Evolutionary conservation across 2,797 vertebrate genomes (phyloP), one percentile per base, ranked within the genome.

Genomic region (Siniperca scherzeri): DNA sequence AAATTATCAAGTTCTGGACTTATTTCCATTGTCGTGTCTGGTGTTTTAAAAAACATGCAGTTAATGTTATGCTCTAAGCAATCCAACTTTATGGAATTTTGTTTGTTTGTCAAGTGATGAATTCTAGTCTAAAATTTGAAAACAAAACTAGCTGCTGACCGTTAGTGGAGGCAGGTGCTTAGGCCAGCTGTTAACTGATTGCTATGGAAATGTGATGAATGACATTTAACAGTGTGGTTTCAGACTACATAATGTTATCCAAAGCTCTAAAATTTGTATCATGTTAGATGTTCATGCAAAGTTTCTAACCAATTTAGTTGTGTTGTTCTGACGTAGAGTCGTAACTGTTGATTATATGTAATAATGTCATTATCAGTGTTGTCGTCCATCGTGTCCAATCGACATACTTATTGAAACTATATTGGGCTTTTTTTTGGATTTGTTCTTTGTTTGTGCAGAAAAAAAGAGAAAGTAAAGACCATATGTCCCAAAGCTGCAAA

Each of bases 171-270:
- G 38, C 62, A 48, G 22, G 19, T 69, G 53, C 33, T 25, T 11
- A 5, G 55, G 9, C 33, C 70, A 73, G 38, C 46, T 77, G 60
- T 50, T 56, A 27, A 70, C 70, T 53, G 10, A 77, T 77, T 78
- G 71, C 56, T 33, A 30, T 79, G 25, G 33, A 76, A 65, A 79
- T 66, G 13, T 33, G 40, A 56, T 27, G 52, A 70, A 46, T 59
- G 25, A 46, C 36, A 42, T 40, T 10, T 36, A 17, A 11, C 70
- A 38, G 25, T 72, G 56, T 25, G 40, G 44, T 59, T 67, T 40
- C 22, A 66, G 50, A 59, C 33, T 22, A 10, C 13, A 36, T 42
- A 14, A 30, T 33, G n/a, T n/a, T 50, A 33, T 36, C 70, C 21
- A 70, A 17, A 42, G 27, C 33, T 59, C 10, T 65, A 42, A 77